Percentiles rank a stretch among this genome's conserved stretches.
Conservation (phyloP, 2,113 vertebrate species). For the Notothenia coriiceps region DNA sequence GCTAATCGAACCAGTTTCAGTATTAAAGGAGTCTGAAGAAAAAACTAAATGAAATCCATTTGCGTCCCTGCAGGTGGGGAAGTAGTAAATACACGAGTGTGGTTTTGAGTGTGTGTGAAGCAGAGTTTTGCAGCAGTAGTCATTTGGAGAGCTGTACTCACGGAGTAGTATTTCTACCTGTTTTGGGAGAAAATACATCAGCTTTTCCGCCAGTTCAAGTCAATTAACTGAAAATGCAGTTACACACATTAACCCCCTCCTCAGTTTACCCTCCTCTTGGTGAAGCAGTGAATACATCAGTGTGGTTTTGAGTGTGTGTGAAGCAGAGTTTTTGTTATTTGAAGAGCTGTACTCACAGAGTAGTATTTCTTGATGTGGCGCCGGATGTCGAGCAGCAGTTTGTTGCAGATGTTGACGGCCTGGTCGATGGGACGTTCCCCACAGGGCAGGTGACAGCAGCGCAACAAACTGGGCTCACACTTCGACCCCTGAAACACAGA, state of each 20-base stretch:
- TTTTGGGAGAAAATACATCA: too few relatives aligned
- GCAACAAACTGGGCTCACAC: conserved; percentile 88
- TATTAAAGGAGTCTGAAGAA: conserved; percentile 22
- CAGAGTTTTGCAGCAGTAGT: neutral
- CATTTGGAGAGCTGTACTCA: conserved; percentile 76
- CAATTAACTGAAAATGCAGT: too few relatives aligned
- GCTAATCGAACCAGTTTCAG: conserved; percentile 20
- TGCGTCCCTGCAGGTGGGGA: conserved; percentile 49
- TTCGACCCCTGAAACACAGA: conserved; percentile 82
- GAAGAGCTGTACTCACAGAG: conserved; percentile 83
- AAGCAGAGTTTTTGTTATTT: neutral
- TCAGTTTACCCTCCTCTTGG: neutral
- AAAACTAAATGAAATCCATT: conserved; percentile 65
- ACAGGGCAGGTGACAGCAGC: conserved; percentile 91
- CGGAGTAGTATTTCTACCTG: conserved; percentile 88
- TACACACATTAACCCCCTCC: too few relatives aligned
- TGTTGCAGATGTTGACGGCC: conserved; percentile 88
- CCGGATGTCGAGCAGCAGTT: conserved; percentile 92
- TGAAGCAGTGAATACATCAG: neutral
- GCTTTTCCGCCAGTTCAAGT: too few relatives aligned
- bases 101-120: conserved; percentile 5
- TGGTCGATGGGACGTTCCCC: conserved; percentile 81
- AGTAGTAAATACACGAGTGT: neutral
- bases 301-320: conserved; percentile 7
- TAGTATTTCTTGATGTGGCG: conserved; percentile 91